Evolutionary conservation across 2,888 invertebrate genomes (phyloP).

Genomic region (Trichopoda pennipes): DNA sequence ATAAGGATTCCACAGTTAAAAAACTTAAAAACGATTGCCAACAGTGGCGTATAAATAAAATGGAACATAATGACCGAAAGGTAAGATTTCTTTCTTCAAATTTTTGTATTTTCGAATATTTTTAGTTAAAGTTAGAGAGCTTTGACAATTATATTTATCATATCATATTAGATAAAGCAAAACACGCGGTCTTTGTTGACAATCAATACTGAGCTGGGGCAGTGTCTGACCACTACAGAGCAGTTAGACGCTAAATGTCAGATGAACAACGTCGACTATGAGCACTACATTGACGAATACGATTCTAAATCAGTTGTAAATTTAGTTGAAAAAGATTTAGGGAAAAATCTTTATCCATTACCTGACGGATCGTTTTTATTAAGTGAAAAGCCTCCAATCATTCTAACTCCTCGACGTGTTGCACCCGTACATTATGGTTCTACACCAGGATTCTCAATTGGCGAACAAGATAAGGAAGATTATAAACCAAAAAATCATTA

Average conservation of each 20-base stretch:
- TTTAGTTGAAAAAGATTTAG: slow-evolving; percentile 58
- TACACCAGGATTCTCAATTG: slow-evolving; percentile 1
- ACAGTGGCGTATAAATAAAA: slow-evolving; percentile 85
- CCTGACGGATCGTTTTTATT: slow-evolving; percentile 55
- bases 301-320: slow-evolving; percentile 62
- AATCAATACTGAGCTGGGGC: neutral
- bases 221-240: neutral
- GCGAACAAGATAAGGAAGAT: slow-evolving; percentile 56
- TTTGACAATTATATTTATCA: no score
- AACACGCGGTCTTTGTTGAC: neutral
- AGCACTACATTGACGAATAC: slow-evolving; percentile 69
- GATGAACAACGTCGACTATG: slow-evolving; percentile 45
- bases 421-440: slow-evolving; percentile 33
- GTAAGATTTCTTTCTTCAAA: neutral
- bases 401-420: slow-evolving; percentile 41
- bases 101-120: neutral
- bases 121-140: no score
- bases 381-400: slow-evolving; percentile 49
- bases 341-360: slow-evolving; percentile 47
- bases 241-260: neutral
- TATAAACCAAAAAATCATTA: slow-evolving; percentile 29
- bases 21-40: slow-evolving; percentile 91
- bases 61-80: neutral
- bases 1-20: slow-evolving; percentile 88
- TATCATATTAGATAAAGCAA: neutral